These are phyloP conservation scores for Xenops minutus DNA, from an alignment of 2,797 vertebrate genomes.

Conservation along the genomic window DNA sequence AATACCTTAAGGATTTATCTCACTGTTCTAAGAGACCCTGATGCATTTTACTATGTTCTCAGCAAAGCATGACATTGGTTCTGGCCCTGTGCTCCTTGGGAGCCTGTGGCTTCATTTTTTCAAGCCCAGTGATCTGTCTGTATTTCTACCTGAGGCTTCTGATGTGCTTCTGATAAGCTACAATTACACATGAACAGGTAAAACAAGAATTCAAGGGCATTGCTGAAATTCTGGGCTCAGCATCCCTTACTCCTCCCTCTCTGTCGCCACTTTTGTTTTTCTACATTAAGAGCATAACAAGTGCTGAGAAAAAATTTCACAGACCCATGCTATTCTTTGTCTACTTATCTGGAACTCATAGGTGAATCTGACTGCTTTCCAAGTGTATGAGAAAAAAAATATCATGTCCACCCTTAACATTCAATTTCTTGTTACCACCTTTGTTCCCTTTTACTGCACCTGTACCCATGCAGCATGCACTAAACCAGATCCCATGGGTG, in stretches of 20 bases:
- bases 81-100: not conserved
- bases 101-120: conserved; percentile 17
- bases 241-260: conserved; percentile 4
- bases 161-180: conserved; percentile 62
- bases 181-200: conserved; percentile 45
- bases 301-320: not conserved
- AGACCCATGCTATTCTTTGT: not conserved
- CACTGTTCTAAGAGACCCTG: not conserved
- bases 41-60: not conserved
- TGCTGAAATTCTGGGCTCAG: conserved; percentile 25
- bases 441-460: not conserved
- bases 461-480: not conserved
- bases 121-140: not conserved
- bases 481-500: not conserved
- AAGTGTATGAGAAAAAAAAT: not conserved
- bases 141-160: conserved; percentile 45
- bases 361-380: not conserved
- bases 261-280: not conserved
- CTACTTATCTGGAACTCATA: not conserved
- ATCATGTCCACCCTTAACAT: not conserved
- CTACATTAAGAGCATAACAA: not conserved
- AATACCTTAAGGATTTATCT: not conserved
- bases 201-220: conserved; percentile 58
- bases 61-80: not conserved
- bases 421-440: not conserved